A percentile compares a stretch with the other conserved stretches of the same genome.
Conservation (phyloP, 2,888 invertebrate species). For the Strigamia maritima region DNA sequence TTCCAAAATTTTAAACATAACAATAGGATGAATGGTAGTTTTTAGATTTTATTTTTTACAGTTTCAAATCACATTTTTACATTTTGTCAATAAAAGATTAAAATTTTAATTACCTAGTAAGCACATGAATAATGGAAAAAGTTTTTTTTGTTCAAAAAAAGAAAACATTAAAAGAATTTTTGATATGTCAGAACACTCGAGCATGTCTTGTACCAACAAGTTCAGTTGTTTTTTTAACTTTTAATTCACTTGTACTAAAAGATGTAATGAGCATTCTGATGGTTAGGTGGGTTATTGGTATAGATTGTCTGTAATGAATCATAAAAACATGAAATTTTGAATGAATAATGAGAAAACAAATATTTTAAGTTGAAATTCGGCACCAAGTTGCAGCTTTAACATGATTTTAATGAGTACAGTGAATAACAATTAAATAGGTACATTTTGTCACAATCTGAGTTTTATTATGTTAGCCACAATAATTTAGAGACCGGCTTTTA, state of each 20-base stretch:
- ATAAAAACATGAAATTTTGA: conserved; percentile 4
- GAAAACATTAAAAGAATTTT: neutral
- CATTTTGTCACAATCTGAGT: conserved; percentile 12
- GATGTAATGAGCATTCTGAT: neutral
- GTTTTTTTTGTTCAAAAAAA: neutral
- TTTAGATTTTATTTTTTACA: neutral
- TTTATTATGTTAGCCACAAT: neutral
- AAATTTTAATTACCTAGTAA: conserved; percentile 22
- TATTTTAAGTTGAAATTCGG: neutral
- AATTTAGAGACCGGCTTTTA: neutral
- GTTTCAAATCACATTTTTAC: conserved; percentile 20
- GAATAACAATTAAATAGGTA: neutral
- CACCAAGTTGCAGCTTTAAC: neutral
- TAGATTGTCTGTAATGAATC: neutral
- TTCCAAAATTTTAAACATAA: neutral
- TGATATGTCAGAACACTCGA: neutral
- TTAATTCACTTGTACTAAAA: neutral
- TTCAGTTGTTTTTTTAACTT: neutral
- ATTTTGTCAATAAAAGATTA: neutral
- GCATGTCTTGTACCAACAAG: neutral
- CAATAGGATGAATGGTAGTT: neutral
- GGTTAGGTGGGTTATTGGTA: neutral
- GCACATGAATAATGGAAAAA: neutral
- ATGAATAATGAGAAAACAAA: neutral
- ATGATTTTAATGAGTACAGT: conserved; percentile 14